phyloP scores from a whole-genome alignment of 2,113 vertebrate species.

The Rhinopomastus cyanomelas region DNA sequence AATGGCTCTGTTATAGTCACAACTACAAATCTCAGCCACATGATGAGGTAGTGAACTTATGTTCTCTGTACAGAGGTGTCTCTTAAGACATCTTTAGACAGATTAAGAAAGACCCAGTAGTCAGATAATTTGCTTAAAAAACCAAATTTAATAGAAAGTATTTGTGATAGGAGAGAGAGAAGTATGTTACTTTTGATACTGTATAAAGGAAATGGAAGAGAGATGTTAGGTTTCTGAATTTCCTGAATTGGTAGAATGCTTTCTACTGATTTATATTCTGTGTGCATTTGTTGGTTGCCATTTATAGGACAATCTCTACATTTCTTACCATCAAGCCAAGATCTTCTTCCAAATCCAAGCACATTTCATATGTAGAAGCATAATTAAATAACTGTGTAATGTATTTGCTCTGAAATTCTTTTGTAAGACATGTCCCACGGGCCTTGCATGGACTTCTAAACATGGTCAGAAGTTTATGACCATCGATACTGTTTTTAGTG shows the following conservation, averaged over 20 bases:
- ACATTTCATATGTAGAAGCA: neutral
- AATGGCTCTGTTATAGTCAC: neutral
- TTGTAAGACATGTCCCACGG: neutral
- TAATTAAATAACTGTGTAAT: neutral
- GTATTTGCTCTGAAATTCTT: neutral
- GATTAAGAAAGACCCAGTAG: neutral
- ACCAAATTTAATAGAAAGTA: neutral
- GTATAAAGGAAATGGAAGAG: neutral
- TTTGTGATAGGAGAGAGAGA: neutral
- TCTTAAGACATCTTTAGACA: neutral
- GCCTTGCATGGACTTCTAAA: no score
- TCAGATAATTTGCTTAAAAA: neutral
- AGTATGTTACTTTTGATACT: neutral
- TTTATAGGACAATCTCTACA: rapidly evolving
- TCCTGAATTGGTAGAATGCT: neutral
- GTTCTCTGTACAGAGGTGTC: neutral
- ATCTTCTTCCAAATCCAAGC: neutral
- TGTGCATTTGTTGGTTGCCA: neutral
- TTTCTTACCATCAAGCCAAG: neutral
- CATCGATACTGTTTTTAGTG: neutral
- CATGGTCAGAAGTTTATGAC: neutral
- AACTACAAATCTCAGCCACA: neutral
- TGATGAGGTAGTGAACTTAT: neutral
- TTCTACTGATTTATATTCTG: neutral
- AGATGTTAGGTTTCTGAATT: neutral